Evolutionary conservation across 1,140 invertebrate genomes (phyloP), one percentile per base, ranked within the genome.

Genomic region (Penaeus japonicus): DNA sequence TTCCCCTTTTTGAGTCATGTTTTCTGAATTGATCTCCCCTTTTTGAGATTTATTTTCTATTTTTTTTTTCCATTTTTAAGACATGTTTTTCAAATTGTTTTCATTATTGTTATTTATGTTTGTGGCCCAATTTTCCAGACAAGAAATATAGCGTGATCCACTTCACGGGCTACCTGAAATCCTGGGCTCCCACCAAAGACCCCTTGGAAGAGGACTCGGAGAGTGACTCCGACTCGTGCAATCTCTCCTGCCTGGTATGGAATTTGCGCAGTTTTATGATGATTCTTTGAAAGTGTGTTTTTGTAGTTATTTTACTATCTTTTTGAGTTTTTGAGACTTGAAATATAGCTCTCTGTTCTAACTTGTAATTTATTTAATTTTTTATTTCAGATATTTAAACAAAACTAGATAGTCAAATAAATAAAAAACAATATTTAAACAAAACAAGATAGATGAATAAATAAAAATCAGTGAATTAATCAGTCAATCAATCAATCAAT

Each of bases 91-190:
- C 0, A 18, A 20, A 7, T 22, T 65, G n/a, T 5, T 65, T 65
- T 65, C 3, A 65, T 12, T 24, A 24, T 65, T 24, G 10, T 7
- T 24, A 27, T 24, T 15, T 12, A 12, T 7, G 30, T n/a, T 55
- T 30, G 3, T 65, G 17, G 80, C 62, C 47, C 24, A 2, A 27
- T 27, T 24, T 84, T 57, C 22, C 92, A 96, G 96, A 96, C 92
- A 94, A 95, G 92, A 96, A 95, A 90, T 97, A 96, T 92, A 95
- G 94, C 90, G 95, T 97, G 24, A 96, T 97, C 85, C 96, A 97
- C 91, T 97, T 96, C 92, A 97, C 96, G 59, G 97, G 97, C 1
- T 98, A 98, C 92, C 92, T 99, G 12, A 98, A 98, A 92, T 97
- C 97, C 0, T 98, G 97, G 97, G 95, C 96, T 5, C 95, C 96